Base-by-base conservation (phyloP, 1,140 invertebrate genomes). In the Heliconius himera region DNA sequence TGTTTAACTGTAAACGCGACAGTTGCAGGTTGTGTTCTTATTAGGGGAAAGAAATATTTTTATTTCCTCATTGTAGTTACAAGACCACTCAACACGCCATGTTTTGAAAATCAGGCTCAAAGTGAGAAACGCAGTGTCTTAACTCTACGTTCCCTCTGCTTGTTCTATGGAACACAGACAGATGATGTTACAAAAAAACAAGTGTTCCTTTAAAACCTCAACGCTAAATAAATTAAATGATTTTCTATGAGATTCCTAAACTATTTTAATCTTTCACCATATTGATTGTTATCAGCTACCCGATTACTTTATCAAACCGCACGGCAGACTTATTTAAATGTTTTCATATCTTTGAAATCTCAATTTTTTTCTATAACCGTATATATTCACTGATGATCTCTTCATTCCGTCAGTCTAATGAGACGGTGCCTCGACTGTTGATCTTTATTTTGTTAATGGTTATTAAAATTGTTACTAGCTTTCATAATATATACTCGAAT, bases 271-370 rank as follows among this genome's bases (percentile, higher is more conserved):
- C 60, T 66, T 29, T 66, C 60, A 29, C 22, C 26, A 66, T 26
- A 13, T 11, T 29, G 60, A 66, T 66, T 66, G 8, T 29, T 26
- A 66, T 66, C 60, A 66, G 26, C 26, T 16, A 29, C 22, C 60
- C 60, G 60, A 29, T 66, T 5, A 2, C 20, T 29, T 26, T 66
- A 66, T 66, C 60, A 66, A 66, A 29, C 60, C 22, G 60, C 22
- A 26, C 22, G 9, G 26, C 60, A 22, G 60, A 66, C 60, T 66
- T 66, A 66, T 66, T 66, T 66, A 66, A 66, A 66, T 66, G 60
- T 66, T 26, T 13, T 16, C 22, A 66, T 66, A 66, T 66, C 60
- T 66, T 26, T 8, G 13, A 29, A 66, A 66, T 66, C 60, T 66
- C 60, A 3, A 66, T 66, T 16, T 66, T 46, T 66, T 29, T 26